These are phyloP conservation scores for Polydesmus complanatus DNA, from an alignment of 2,888 invertebrate genomes.

Conservation along the genomic window DNA sequence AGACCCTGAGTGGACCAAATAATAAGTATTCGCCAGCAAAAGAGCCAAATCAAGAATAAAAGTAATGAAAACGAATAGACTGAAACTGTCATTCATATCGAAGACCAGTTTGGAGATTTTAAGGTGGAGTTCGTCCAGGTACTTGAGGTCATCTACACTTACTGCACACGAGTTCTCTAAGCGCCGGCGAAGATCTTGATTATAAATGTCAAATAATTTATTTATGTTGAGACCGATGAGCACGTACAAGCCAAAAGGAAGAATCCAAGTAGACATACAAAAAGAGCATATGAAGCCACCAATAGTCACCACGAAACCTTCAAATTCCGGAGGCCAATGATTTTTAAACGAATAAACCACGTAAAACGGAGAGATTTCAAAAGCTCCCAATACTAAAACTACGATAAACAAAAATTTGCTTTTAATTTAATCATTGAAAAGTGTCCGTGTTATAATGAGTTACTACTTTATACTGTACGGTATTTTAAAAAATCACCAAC, in stretches of 20 bases:
- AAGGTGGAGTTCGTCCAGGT: background rate
- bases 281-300: background rate
- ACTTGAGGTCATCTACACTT: background rate
- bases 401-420: no score
- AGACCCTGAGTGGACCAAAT: background rate
- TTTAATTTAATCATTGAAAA: no score
- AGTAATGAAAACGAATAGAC: background rate
- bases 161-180: background rate
- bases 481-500: no score
- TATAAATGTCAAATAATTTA: background rate
- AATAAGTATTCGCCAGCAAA: background rate
- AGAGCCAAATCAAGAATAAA: background rate
- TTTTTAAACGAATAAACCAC: background rate
- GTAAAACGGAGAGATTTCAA: background rate
- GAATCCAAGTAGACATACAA: background rate
- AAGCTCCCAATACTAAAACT: background rate
- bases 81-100: background rate
- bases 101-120: background rate
- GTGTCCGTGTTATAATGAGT: no score
- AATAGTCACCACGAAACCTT: no score
- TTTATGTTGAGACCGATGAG: background rate
- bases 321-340: background rate
- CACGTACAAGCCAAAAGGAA: background rate
- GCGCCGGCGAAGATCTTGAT: background rate
- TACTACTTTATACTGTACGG: no score